Percentiles rank a stretch among this genome's conserved stretches.
Evolutionary conservation across 2,888 invertebrate species (phyloP).

Genomic region (Cryptocheilus praepositus): DNA sequence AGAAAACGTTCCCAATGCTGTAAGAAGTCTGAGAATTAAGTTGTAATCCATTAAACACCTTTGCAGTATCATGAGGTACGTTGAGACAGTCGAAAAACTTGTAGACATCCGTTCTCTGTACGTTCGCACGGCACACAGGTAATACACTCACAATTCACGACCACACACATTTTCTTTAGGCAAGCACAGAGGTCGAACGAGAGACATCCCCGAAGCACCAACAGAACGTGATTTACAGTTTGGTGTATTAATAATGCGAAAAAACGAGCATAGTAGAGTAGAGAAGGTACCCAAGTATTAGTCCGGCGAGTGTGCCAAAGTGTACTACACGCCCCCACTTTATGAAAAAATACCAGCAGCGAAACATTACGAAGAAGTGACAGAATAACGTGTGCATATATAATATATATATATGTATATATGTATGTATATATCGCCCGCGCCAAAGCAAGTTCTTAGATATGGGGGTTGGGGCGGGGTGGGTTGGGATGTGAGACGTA

Average conservation of each 20-base stretch:
- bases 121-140: conserved; percentile 36
- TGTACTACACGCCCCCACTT: conserved; percentile 50
- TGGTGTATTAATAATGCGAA: conserved; percentile 17
- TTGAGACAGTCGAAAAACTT: neutral
- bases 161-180: conserved; percentile 41
- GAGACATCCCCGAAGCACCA: conserved; percentile 56
- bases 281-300: conserved; percentile 48
- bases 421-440: conserved; percentile 59
- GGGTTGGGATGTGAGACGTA: conserved; percentile 61
- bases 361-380: conserved; percentile 56
- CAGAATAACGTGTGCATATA: conserved; percentile 54
- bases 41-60: too few relatives aligned
- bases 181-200: conserved; percentile 57
- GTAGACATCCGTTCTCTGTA: conserved; percentile 49
- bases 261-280: conserved; percentile 37
- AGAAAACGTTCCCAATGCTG: too few relatives aligned
- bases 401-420: too few relatives aligned
- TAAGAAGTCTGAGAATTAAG: too few relatives aligned
- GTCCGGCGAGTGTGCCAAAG: conserved; percentile 49
- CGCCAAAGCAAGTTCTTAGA: conserved; percentile 69
- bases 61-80: too few relatives aligned
- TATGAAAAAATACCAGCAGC: conserved; percentile 20
- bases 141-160: conserved; percentile 25
- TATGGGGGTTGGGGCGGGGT: conserved; percentile 7
- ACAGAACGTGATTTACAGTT: conserved; percentile 11